Evolutionary conservation across 2,113 vertebrate genomes (phyloP), one percentile per base, ranked within the genome.

Genomic region (Crotalus viridis): DNA sequence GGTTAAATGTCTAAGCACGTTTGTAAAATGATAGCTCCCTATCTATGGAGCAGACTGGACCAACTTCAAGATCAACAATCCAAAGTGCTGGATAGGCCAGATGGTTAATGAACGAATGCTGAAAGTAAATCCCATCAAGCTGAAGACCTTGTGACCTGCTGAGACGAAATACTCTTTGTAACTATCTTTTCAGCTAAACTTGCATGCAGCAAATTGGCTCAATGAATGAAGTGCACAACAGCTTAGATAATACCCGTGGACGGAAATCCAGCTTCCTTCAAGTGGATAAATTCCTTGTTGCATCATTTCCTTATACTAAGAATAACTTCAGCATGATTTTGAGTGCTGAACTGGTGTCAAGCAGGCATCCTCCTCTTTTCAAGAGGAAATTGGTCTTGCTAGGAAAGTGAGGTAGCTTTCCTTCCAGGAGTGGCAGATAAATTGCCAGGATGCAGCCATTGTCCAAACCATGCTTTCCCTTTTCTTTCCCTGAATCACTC

Each of bases 241-340:
- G 88, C 88, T 94, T 12, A 95, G 95, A 94, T 94, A 95, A 95
- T 2, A 0, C 88, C 94, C 95, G 4, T 91, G 1, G n/a, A 91
- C 90, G 92, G 97, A 97, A 97, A 97, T 89, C 94, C 95, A 95
- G 93, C 96, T 96, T 97, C 97, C 96, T 96, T 93, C 96, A 93
- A 95, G 52, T 61, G 96, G 94, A 94, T 94, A 94, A 96, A 95
- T 94, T 95, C 92, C 94, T 96, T 33, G 13, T 95, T 97, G 96
- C 97, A 95, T 96, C 96, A 97, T 96, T 97, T 97, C 97, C 97
- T 95, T 94, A 95, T 96, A 89, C 95, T 93, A 88, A 96, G 96
- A 96, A 96, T 95, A 95, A 94, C 96, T 94, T 91, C 93, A 95
- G 56, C 85, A 85, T 87, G 94, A 89, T 88, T 94, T 93, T 92